A percentile compares a stretch with the other conserved stretches of the same genome.
These are phyloP conservation scores for Sorex maritimensis DNA, from an alignment of 2,797 vertebrate species.

Conservation along the genomic window DNA sequence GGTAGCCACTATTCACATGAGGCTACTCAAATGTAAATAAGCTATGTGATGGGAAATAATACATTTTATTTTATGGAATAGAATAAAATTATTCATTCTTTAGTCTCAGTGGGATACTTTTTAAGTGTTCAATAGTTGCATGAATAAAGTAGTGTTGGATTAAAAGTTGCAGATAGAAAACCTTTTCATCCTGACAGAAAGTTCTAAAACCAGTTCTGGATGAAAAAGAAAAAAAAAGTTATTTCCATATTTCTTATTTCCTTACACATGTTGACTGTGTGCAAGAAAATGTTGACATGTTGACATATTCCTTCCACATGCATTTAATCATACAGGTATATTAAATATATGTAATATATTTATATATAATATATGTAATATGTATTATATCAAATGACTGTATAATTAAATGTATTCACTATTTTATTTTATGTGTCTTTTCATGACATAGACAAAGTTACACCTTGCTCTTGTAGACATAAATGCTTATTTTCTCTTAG, in stretches of 20 bases:
- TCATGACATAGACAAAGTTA: background rate
- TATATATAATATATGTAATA: no score
- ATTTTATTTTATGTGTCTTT: background rate
- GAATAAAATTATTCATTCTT: slow-evolving; percentile 22
- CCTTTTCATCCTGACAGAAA: background rate
- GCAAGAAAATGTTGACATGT: no score
- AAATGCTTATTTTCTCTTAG: slow-evolving; percentile 3
- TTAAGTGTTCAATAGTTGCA: background rate
- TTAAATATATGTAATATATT: background rate
- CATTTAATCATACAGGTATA: background rate
- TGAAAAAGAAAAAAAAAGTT: background rate
- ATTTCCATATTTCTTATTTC: background rate
- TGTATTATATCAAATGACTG: background rate
- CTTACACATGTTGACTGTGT: background rate
- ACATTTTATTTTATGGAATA: no score
- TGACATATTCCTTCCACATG: background rate
- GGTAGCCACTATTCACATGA: background rate
- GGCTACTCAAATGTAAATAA: slow-evolving; percentile 53
- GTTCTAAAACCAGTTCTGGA: background rate
- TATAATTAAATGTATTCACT: background rate
- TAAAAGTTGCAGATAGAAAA: background rate
- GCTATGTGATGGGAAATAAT: no score
- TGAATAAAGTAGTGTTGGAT: background rate
- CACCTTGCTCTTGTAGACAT: background rate
- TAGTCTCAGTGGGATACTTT: background rate